These are phyloP conservation scores for Alcedo quadribrachys DNA, from an alignment of 2,797 vertebrate genomes.

Conservation along the genomic window DNA sequence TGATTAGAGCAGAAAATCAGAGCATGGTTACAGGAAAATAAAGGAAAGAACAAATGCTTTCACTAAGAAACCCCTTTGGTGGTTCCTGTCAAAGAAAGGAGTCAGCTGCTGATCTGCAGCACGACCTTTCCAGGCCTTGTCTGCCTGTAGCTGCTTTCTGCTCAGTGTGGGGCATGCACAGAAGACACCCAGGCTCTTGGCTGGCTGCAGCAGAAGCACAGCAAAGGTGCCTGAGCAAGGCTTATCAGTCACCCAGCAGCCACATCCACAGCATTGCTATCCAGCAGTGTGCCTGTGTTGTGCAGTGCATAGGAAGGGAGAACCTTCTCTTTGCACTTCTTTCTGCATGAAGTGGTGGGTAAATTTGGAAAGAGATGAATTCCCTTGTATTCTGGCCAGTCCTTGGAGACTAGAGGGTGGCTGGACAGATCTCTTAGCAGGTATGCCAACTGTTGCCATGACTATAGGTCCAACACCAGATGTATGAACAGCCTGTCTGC, in stretches of 20 bases:
- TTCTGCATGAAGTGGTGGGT: too few relatives aligned
- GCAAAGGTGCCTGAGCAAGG: neutral
- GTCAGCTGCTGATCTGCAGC: neutral
- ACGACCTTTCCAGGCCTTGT: neutral
- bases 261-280: too few relatives aligned
- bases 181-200: neutral
- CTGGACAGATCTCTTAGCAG: too few relatives aligned
- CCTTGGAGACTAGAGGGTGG: too few relatives aligned
- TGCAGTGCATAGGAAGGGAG: too few relatives aligned
- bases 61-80: neutral
- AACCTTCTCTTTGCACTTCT: too few relatives aligned
- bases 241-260: neutral
- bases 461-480: too few relatives aligned
- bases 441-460: too few relatives aligned
- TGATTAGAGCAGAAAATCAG: neutral
- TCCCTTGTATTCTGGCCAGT: too few relatives aligned
- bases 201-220: accelerated
- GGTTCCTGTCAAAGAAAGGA: neutral
- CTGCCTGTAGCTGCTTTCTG: neutral
- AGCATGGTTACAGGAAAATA: neutral
- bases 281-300: too few relatives aligned
- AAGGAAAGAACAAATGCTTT: neutral
- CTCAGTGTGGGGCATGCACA: neutral
- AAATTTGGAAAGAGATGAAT: too few relatives aligned
- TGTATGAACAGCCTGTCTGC: too few relatives aligned